Percentiles rank a stretch among this genome's conserved stretches.
phyloP scores from a whole-genome alignment of 2,113 vertebrate species.

The Hippopotamus amphibius region DNA sequence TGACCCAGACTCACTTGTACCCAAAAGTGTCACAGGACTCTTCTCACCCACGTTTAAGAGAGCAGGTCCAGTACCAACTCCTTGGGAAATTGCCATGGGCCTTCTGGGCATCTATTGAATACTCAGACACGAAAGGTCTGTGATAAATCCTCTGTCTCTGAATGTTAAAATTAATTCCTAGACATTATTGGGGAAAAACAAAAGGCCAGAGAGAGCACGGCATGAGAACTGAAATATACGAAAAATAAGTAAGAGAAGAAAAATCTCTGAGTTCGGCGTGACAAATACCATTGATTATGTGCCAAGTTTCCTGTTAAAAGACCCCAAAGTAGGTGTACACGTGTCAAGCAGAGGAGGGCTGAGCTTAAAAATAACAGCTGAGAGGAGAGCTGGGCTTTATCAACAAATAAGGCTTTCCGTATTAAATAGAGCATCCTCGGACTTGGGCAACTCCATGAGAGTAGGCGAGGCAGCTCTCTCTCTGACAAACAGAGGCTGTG shows the following conservation, averaged over 20 bases:
- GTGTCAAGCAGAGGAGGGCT: not conserved
- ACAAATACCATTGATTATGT: not conserved
- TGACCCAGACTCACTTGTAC: not conserved
- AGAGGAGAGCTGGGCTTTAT: conserved; percentile 32
- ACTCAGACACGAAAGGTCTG: not conserved
- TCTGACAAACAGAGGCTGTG: conserved; percentile 28
- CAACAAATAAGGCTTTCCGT: not conserved
- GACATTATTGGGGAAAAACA: not conserved
- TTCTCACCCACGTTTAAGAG: not conserved
- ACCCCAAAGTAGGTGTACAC: not conserved
- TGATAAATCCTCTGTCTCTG: not conserved
- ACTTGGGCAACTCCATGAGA: not conserved
- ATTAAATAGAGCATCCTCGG: not conserved
- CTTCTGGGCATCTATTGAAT: not conserved
- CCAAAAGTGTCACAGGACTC: not conserved
- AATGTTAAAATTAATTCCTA: not conserved
- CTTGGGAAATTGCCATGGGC: not conserved
- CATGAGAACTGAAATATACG: not conserved
- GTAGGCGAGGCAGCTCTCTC: not conserved
- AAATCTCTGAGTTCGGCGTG: not conserved
- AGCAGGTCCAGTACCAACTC: not conserved
- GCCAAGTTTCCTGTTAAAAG: not conserved
- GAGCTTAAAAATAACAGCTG: not conserved
- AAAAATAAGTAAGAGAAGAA: not conserved
- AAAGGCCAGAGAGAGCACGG: not conserved